Evolutionary conservation across 2,888 invertebrate genomes (phyloP), one percentile per base, ranked within the genome.

Genomic region (Oxystoma pomonae): DNA sequence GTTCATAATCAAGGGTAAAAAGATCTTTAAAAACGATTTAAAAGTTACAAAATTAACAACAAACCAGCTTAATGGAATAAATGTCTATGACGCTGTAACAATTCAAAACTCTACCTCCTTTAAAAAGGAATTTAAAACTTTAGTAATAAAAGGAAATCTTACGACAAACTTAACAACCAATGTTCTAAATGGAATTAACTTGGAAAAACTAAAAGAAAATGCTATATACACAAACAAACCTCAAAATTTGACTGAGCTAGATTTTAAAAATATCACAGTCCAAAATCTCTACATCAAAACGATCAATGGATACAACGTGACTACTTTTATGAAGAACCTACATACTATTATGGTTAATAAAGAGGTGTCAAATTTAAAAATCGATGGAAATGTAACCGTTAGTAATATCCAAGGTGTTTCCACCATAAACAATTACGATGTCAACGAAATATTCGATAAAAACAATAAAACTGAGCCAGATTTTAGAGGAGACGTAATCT

Each of bases 1-100:
- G 20, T 75, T 71, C 61, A 61, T 67, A 3, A 74, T 78, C 56
- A 68, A 60, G 56, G 76, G 76, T 1, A 69, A 67, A 53, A 77
- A 75, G 66, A 67, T 59, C 18, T 73, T 75, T 60, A 64, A 58
- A 57, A 68, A 70, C n/a, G 67, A 63, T 2, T 58, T 77, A 20
- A 72, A 67, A 60, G 67, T 71, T 49, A 69, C 73, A 55, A 68
- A 69, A 53, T 66, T 75, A 55, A 62, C 63, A 57, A 66, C 71
- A 5, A 61, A 64, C 18, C 49, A 61, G 20, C 49, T 74, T 9
- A 68, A 68, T 58, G 68, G 63, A 55, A 64, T 69, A 52, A 58
- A 64, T 20, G 56, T 68, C 5, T 55, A 56, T 35, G 61, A 70
- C 57, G 61, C 63, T 1, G 5, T 71, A 18, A 69, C 60, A 35